phyloP scores from a whole-genome alignment of 2,113 vertebrate genomes.

The Puntigrus tetrazona region DNA sequence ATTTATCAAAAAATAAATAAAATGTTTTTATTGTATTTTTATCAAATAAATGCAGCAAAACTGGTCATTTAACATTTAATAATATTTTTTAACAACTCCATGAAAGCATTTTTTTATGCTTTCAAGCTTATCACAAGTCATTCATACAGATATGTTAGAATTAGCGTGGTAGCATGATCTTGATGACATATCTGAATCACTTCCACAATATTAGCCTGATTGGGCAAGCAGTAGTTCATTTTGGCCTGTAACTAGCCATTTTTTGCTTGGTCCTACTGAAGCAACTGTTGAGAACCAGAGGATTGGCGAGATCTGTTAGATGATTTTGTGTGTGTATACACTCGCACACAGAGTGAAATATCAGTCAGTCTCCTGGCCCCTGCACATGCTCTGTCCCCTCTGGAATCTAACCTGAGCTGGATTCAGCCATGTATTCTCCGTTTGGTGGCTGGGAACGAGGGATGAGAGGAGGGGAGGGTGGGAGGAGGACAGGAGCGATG shows the following conservation, averaged over 20 bases:
- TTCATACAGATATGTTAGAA: neutral
- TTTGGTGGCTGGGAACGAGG: constrained; percentile 9
- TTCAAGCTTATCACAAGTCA: neutral
- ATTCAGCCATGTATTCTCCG: constrained; percentile 44
- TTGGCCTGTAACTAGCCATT: neutral
- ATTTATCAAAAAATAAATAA: too few relatives aligned
- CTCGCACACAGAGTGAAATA: constrained; percentile 43
- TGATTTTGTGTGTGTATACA: constrained; percentile 23
- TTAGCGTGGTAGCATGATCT: neutral
- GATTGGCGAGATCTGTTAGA: constrained; percentile 1
- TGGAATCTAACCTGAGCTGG: constrained; percentile 47
- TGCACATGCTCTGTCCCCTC: constrained; percentile 45
- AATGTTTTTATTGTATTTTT: neutral
- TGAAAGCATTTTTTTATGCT: neutral
- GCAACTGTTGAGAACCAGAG: constrained; percentile 4
- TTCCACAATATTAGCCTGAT: neutral
- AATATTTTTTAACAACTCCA: neutral
- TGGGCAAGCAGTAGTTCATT: neutral
- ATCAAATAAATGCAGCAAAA: neutral
- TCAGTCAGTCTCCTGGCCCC: constrained; percentile 54
- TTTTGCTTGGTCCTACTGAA: neutral
- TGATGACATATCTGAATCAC: neutral
- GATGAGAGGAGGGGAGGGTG: constrained; percentile 2
- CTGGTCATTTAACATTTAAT: neutral
- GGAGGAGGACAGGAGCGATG: constrained; percentile 36